Evolutionary conservation across 2,888 invertebrate genomes (phyloP), one percentile per base, ranked within the genome.

Genomic region (Notodonta ziczac): DNA sequence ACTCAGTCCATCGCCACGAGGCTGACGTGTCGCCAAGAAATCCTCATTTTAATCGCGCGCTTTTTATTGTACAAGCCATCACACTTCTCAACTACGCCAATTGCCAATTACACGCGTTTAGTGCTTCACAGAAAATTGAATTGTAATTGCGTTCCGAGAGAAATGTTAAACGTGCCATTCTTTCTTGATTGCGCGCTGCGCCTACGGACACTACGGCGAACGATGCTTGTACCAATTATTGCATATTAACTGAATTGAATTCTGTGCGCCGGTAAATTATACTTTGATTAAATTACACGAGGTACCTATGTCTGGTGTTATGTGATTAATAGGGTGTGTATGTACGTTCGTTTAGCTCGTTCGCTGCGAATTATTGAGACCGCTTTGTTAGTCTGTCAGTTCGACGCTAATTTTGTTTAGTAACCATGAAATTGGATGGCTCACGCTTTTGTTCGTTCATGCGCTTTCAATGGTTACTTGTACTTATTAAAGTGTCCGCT

Each of bases 401-500:
- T 81, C 76, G 84, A 80, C 86, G 91, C 81, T 89, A 92, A 93
- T 93, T 93, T 93, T 92, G 89, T 93, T 92, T 92, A 93, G 86
- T 87, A 85, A 62, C 89, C 90, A 81, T 93, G 91, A 91, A 93
- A 92, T 93, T 91, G 87, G 86, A 89, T 84, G 84, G 82, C 76
- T 73, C 70, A 78, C 55, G 80, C 82, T 80, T 88, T 88, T 86
- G 83, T 84, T 83, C 81, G 73, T 73, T 67, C 72, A 24, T 44
- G 24, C 56, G 24, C 55, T 74, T 76, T 74, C 76, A 77, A 77
- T 75, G 72, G 78, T 88, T 85, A 86, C 85, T 86, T 84, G 83
- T 83, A 24, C 24, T 24, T 24, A 84, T 86, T 84, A 85, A 84
- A 85, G 84, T 82, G 81, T 87, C 83, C 82, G 81, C 83, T 82